A percentile compares a stretch with the other conserved stretches of the same genome.
Evolutionary conservation across 2,888 invertebrate species (phyloP).

Genomic region (Cerastis rubricosa): DNA sequence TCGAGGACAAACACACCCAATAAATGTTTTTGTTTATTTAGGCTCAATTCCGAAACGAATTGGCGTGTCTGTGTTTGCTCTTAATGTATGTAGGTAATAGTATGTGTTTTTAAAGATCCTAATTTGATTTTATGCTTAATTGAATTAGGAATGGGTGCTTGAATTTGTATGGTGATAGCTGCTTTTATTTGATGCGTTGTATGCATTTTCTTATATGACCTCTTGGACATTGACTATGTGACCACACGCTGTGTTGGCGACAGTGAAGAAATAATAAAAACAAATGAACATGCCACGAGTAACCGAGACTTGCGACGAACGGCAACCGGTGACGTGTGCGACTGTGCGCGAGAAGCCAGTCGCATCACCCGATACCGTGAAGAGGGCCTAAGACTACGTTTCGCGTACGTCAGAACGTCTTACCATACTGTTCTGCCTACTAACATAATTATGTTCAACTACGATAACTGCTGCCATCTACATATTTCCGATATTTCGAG

Average conservation of each 20-base stretch:
- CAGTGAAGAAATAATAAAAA: not conserved
- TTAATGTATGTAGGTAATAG: constrained; percentile 47
- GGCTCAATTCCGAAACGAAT: constrained; percentile 70
- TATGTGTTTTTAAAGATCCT: constrained; percentile 74
- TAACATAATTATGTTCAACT: not conserved
- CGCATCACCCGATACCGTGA: not conserved
- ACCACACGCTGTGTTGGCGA: not conserved
- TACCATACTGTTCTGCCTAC: not conserved
- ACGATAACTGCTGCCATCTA: not conserved
- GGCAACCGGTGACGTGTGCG: not conserved
- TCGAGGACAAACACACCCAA: constrained; percentile 81
- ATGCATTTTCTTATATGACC: not conserved
- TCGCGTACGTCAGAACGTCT: not conserved
- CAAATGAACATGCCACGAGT: not conserved
- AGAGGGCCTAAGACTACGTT: not conserved
- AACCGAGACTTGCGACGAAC: not conserved
- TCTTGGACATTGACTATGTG: not conserved
- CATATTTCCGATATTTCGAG: not conserved
- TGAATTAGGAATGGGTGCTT: constrained; percentile 31
- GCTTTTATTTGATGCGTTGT: not conserved
- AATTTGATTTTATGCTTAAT: constrained; percentile 59
- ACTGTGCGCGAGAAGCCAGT: not conserved
- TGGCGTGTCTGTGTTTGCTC: constrained; percentile 52
- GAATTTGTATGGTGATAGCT: not conserved
- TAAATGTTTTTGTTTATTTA: constrained; percentile 83